Evolutionary conservation across 1,140 invertebrate species (phyloP), one percentile per base, ranked within the genome.

Genomic region (Oryctes rhinoceros): DNA sequence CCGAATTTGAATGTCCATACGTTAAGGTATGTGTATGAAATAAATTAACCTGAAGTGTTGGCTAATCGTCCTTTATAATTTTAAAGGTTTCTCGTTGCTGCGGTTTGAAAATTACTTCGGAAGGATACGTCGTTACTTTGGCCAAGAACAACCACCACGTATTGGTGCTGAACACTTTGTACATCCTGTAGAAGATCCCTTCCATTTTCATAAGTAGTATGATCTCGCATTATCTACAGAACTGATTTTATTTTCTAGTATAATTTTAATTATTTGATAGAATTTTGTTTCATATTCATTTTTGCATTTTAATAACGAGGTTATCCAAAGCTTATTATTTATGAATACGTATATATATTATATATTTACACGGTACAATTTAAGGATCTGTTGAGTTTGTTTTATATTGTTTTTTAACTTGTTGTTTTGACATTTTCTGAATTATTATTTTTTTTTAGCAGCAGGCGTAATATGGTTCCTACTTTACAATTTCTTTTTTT

Each of bases 91-190:
- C 96, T 81, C 94, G 97, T 85, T 99, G 97, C 90, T 98, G 97
- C 88, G 97, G 97, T 74, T 90, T 99, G 84, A 98, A 98, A 90
- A 97, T 99, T 83, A 98, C 97, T 65, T 96, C 95, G 5, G 96
- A 98, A 90, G 97, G 97, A 78, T 97, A 97, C 89, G 94, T 99
- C 82, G 96, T 99, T 83, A 99, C 97, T 78, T 90, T 99, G 88
- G 97, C 97, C 85, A 98, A 99, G 91, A 99, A 98, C 91, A 99
- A 99, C 91, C 97, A 99, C 90, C 96, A 98, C 89, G 97, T 99
- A 84, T 92, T 99, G 87, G 95, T 99, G 85, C 91, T 99, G 85
- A 97, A 98, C 90, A 98, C 96, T 62, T 92, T 98, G 84, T 97
- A 97, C 90, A 96, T 98, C 90, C 92, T 94, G 88, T 96, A 93